Percentiles rank a stretch among this genome's conserved stretches.
Evolutionary conservation across 2,113 vertebrate genomes (phyloP).

Genomic region (Atrichornis clamosus): DNA sequence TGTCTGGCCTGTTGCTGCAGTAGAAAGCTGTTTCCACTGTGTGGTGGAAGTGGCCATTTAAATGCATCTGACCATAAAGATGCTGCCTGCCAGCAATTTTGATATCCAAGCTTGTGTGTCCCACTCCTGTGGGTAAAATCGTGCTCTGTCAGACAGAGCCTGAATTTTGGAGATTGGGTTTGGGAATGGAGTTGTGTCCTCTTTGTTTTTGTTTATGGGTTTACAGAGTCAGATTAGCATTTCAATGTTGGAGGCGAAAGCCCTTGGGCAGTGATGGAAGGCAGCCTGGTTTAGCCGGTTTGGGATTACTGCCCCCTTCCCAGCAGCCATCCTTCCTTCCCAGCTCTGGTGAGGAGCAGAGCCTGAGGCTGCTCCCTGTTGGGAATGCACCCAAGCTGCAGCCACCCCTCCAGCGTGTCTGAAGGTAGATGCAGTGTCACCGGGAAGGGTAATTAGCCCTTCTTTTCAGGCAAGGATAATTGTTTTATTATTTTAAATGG

Average conservation of each 20-base stretch:
- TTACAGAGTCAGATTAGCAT: slow-evolving; percentile 60
- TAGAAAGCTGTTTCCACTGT: neutral
- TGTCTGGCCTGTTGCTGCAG: neutral
- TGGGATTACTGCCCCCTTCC: slow-evolving; percentile 33
- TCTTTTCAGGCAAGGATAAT: neutral
- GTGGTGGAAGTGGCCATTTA: slow-evolving; percentile 23
- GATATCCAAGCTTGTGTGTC: neutral
- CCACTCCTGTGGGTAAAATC: neutral
- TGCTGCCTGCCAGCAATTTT: slow-evolving; percentile 6
- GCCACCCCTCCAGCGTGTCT: neutral
- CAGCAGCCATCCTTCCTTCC: neutral
- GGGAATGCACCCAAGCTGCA: neutral
- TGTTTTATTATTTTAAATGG: neutral
- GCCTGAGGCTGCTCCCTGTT: neutral
- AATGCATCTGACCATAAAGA: slow-evolving; percentile 31
- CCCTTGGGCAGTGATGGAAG: slow-evolving; percentile 45
- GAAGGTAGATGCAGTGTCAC: neutral
- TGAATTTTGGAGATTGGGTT: neutral
- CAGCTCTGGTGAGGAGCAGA: neutral
- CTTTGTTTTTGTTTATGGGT: slow-evolving; percentile 67
- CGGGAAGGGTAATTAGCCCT: neutral
- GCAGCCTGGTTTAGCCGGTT: slow-evolving; percentile 1
- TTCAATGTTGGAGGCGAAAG: slow-evolving; percentile 41
- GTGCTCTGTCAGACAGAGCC: neutral
- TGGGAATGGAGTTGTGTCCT: neutral